A percentile compares a stretch with the other conserved stretches of the same genome.
These are phyloP conservation scores for Papilio dardanus DNA, from an alignment of 1,140 invertebrate species.

Conservation along the genomic window DNA sequence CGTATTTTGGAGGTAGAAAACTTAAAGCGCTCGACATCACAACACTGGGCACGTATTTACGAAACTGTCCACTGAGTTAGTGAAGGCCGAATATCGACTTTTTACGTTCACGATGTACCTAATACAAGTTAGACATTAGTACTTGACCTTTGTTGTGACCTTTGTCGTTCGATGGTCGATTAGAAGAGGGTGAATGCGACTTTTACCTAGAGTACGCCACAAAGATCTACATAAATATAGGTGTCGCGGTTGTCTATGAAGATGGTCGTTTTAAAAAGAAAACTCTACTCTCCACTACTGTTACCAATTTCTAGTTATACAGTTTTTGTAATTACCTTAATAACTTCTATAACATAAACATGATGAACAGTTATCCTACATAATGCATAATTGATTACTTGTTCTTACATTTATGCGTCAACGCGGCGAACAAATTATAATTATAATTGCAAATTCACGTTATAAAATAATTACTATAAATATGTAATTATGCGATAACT, in stretches of 20 bases:
- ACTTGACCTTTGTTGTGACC: slow-evolving; percentile 32
- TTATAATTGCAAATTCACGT: slow-evolving; percentile 11
- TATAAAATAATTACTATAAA: not conserved
- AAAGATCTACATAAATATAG: not conserved
- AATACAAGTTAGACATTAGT: slow-evolving; percentile 32
- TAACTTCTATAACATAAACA: not conserved
- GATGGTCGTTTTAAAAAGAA: not conserved
- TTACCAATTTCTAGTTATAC: not conserved
- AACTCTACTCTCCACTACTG: not conserved
- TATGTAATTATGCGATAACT: not conserved
- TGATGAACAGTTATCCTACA: not conserved
- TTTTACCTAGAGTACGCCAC: not conserved
- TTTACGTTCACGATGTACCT: slow-evolving; percentile 33
- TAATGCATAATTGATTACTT: slow-evolving; percentile 21
- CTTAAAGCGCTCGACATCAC: slow-evolving; percentile 27
- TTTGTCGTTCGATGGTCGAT: slow-evolving; percentile 33
- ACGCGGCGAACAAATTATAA: not conserved
- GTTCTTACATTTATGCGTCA: slow-evolving; percentile 4
- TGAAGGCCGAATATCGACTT: slow-evolving; percentile 34
- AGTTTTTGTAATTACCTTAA: not conserved
- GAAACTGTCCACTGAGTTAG: slow-evolving; percentile 33
- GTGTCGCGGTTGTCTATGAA: not conserved
- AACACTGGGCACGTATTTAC: slow-evolving; percentile 34
- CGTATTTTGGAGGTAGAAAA: slow-evolving; percentile 40
- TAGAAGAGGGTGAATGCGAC: slow-evolving; percentile 36